Conservation (phyloP, 2,888 invertebrate species). For the Agrotis exclamationis region DNA sequence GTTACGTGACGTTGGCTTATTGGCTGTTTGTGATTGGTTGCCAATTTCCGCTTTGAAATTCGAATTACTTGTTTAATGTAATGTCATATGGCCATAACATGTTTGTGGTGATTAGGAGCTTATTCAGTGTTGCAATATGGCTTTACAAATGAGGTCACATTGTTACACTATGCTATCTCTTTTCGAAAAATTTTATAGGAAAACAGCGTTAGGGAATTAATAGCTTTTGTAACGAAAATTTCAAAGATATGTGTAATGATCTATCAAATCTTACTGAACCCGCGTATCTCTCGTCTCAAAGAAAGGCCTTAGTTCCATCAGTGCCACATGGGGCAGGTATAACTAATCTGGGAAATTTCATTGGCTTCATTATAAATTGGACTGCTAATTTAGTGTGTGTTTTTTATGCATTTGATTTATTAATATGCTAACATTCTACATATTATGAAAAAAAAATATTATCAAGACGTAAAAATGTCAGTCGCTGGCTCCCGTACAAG, state of each 20-base stretch:
- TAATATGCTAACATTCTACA: not conserved
- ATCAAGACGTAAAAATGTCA: slow-evolving; percentile 14
- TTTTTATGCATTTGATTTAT: not conserved
- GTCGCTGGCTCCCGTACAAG: slow-evolving; percentile 51
- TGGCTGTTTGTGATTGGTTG: slow-evolving; percentile 41
- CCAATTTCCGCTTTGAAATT: slow-evolving; percentile 59
- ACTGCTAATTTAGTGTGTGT: not conserved
- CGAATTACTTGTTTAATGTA: slow-evolving; percentile 40
- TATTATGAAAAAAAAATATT: not conserved
- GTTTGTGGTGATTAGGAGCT: slow-evolving; percentile 18
- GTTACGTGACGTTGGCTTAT: slow-evolving; percentile 46
- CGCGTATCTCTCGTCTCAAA: not conserved
- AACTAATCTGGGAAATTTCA: not conserved
- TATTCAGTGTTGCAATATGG: slow-evolving; percentile 31
- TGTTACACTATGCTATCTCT: not conserved
- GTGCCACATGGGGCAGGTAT: too few species aligned
- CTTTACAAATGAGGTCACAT: not conserved
- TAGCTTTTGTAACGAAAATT: too few species aligned
- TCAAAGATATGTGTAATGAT: too few species aligned
- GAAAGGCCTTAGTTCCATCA: not conserved
- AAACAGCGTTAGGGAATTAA: too few species aligned
- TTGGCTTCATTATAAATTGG: not conserved
- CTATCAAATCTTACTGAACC: too few species aligned
- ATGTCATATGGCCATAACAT: slow-evolving; percentile 16
- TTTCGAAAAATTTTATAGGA: too few species aligned